phyloP scores from a whole-genome alignment of 2,797 vertebrate genomes.

The Dicrostonyx torquatus region DNA sequence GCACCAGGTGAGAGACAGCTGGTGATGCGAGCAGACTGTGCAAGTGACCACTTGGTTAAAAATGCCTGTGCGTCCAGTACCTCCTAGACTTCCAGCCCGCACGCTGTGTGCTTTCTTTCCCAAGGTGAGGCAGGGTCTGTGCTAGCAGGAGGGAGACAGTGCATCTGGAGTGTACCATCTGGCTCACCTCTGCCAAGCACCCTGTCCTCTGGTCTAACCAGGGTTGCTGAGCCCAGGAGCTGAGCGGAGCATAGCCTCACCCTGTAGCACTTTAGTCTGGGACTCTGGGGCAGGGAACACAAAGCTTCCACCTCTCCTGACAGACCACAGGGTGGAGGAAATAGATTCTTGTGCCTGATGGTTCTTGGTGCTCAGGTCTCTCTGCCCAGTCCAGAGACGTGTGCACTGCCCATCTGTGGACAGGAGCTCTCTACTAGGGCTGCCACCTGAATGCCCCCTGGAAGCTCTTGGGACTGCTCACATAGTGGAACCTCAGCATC shows the following conservation, averaged over 20 bases:
- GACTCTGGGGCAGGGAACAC: not conserved
- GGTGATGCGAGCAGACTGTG: not conserved
- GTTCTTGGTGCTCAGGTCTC: not conserved
- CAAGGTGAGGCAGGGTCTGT: not conserved
- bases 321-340: not conserved
- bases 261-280: not conserved
- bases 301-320: not conserved
- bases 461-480: not conserved
- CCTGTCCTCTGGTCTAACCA: not conserved
- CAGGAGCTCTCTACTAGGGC: not conserved
- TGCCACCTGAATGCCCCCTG: fast-evolving
- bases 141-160: not conserved
- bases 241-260: not conserved
- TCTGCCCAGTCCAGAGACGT: not conserved
- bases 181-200: not conserved
- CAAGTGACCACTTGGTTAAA: not conserved
- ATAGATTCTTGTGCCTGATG: not conserved
- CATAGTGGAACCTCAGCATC: not conserved
- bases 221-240: not conserved
- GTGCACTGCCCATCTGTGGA: not conserved
- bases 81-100: not conserved
- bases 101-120: not conserved
- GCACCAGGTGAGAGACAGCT: slow-evolving; percentile 89
- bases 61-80: not conserved
- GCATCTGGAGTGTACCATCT: fast-evolving